Conservation (phyloP, 2,113 vertebrate genomes). For the Ctenodactylus gundi region DNA sequence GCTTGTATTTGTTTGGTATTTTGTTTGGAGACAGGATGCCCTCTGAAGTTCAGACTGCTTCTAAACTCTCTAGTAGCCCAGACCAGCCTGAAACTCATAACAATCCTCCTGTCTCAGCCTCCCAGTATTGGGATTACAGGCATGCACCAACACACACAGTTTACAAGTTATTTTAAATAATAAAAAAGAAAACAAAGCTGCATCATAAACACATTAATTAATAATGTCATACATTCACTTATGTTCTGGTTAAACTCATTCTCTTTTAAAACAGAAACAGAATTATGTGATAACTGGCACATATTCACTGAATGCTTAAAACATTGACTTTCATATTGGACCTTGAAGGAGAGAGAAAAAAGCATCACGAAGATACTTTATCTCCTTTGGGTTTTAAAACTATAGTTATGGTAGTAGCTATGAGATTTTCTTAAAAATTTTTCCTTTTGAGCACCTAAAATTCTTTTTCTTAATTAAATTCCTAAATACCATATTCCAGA, state of each 20-base stretch:
- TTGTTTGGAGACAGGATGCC: no score
- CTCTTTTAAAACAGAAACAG: constrained; percentile 5
- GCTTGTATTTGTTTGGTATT: no score
- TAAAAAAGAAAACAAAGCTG: not conserved
- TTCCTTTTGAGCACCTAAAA: not conserved
- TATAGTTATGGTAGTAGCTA: not conserved
- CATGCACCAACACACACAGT: no score
- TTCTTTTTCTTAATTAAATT: not conserved
- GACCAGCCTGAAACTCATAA: no score
- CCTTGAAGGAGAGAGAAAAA: not conserved
- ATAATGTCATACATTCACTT: not conserved
- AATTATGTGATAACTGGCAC: not conserved
- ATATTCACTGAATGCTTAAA: not conserved
- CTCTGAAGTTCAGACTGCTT: no score
- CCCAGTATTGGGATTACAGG: no score
- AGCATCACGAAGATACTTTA: not conserved
- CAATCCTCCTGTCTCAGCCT: no score
- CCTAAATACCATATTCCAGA: not conserved
- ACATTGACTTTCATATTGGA: not conserved
- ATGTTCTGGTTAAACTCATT: not conserved
- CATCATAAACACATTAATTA: not conserved
- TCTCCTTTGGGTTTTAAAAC: not conserved
- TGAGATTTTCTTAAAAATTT: not conserved
- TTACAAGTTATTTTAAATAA: not conserved
- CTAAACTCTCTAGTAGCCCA: no score